These are phyloP conservation scores for Panagrolaimus sp. DNA, from an alignment of 1,140 invertebrate genomes.

Conservation along the genomic window DNA sequence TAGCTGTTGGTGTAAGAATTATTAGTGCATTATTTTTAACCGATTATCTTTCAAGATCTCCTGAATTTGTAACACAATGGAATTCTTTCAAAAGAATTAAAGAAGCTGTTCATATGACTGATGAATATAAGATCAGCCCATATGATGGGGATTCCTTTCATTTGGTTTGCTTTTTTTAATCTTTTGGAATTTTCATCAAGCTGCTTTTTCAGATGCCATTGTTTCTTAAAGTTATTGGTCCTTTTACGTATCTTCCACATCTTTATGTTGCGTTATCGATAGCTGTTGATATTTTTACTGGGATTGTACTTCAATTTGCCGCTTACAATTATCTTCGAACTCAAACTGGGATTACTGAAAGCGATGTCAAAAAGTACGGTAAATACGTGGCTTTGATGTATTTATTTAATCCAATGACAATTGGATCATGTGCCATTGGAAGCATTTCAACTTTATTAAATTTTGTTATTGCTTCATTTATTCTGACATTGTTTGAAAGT, in stretches of 20 bases:
- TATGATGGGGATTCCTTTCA: conserved; percentile 53
- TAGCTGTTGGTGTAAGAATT: conserved; percentile 14
- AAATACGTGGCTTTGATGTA: conserved; percentile 64
- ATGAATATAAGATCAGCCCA: conserved; percentile 22
- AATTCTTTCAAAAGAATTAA: conserved; percentile 41
- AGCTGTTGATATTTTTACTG: conserved; percentile 18
- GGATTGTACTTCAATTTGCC: conserved; percentile 13
- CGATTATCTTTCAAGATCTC: conserved; percentile 31
- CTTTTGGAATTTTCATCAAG: not conserved
- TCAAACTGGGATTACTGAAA: not conserved
- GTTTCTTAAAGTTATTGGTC: not conserved
- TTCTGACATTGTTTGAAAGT: conserved; percentile 66
- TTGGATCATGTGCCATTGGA: conserved; percentile 80
- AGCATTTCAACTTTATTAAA: conserved; percentile 86
- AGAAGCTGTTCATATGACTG: conserved; percentile 43
- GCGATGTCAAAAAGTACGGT: not conserved
- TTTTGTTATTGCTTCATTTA: conserved; percentile 71
- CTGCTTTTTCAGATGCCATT: conserved; percentile 39
- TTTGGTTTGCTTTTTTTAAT: conserved; percentile 32
- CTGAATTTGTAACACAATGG: conserved; percentile 42
- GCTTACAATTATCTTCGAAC: conserved; percentile 10
- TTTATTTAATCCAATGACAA: conserved; percentile 83
- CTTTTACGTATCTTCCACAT: conserved; percentile 9
- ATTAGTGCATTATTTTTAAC: conserved; percentile 24
- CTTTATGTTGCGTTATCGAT: conserved; percentile 19